Evolutionary conservation across 2,113 vertebrate genomes (phyloP).

Genomic region (Ornithorhynchus anatinus): DNA sequence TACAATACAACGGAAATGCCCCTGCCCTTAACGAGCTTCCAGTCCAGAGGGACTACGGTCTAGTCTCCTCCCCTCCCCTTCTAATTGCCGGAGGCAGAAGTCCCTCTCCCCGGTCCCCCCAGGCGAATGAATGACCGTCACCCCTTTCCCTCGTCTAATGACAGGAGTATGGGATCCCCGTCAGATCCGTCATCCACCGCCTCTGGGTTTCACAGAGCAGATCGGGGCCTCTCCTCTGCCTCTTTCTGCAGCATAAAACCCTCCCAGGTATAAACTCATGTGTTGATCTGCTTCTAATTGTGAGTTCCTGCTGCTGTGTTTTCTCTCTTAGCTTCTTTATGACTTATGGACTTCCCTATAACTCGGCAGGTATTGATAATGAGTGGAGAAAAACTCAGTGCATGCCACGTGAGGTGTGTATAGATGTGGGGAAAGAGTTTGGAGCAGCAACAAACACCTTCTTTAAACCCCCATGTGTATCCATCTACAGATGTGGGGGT

Average conservation of each 20-base stretch:
- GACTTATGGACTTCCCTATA: slow-evolving; percentile 70
- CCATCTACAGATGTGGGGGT: slow-evolving; percentile 98
- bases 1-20: no score
- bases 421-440: slow-evolving; percentile 98
- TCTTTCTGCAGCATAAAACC: neutral
- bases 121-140: no score
- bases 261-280: neutral
- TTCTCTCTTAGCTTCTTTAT: slow-evolving; percentile 53
- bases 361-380: slow-evolving; percentile 93
- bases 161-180: neutral
- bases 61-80: no score
- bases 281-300: slow-evolving; percentile 6
- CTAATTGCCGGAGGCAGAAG: no score
- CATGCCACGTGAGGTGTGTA: slow-evolving; percentile 95
- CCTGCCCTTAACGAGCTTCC: no score
- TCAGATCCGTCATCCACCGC: no score
- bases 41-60: no score
- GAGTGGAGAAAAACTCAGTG: slow-evolving; percentile 99
- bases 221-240: neutral
- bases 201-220: neutral
- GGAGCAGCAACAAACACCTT: slow-evolving; percentile 97
- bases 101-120: no score
- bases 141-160: neutral
- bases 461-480: slow-evolving; percentile 99
- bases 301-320: slow-evolving; percentile 19